phyloP scores from a whole-genome alignment of 2,113 vertebrate genomes.

The Xiphorhynchus elegans region DNA sequence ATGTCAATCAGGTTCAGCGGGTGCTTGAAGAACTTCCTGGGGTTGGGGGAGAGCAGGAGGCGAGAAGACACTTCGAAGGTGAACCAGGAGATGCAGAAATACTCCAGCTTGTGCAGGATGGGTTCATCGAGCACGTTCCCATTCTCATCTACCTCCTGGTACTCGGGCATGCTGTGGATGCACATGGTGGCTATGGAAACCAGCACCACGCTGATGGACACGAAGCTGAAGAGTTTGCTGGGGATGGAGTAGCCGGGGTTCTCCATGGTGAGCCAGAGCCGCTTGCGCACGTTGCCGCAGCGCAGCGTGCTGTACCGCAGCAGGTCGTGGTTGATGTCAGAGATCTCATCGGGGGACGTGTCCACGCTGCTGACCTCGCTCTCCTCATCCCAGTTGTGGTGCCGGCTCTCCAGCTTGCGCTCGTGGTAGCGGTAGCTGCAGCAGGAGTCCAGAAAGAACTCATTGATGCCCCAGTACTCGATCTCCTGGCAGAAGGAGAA shows the following conservation, averaged over 20 bases:
- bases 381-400: conserved; percentile 92
- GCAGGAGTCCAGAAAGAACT: conserved; percentile 94
- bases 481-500: conserved; percentile 99
- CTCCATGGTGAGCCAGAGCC: conserved; percentile 96
- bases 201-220: conserved; percentile 93
- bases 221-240: conserved; percentile 94
- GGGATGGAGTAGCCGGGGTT: conserved; percentile 97
- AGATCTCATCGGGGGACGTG: conserved; percentile 92
- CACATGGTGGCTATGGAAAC: conserved; percentile 93
- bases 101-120: conserved; percentile 85
- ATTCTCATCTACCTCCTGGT: conserved; percentile 84
- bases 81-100: conserved; percentile 97
- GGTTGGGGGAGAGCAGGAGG: conserved; percentile 90
- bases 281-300: conserved; percentile 85
- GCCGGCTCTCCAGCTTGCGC: conserved; percentile 87
- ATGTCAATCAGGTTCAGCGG: conserved; percentile 95
- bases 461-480: conserved; percentile 97
- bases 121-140: conserved; percentile 81
- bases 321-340: conserved; percentile 92
- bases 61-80: conserved; percentile 93
- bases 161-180: conserved; percentile 94
- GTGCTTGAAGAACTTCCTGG: conserved; percentile 90
- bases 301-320: conserved; percentile 84
- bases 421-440: conserved; percentile 96
- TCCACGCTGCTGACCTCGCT: conserved; percentile 95